Evolutionary conservation across 2,888 invertebrate species (phyloP).

Genomic region (Tineola bisselliella): DNA sequence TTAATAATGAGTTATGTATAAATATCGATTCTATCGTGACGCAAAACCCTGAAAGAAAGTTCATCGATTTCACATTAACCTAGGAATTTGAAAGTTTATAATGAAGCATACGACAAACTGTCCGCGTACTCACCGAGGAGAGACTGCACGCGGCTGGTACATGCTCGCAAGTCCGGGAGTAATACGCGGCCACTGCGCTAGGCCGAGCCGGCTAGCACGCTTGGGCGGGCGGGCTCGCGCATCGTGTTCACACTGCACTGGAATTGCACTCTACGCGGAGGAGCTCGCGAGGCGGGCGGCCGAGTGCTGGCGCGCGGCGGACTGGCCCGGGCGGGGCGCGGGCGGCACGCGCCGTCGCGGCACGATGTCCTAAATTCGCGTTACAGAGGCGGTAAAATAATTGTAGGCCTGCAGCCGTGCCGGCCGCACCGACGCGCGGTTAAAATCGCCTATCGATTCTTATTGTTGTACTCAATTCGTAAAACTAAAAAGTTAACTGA

Average conservation of each 20-base stretch:
- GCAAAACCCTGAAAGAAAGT: conserved; percentile 23
- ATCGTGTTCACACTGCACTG: neutral
- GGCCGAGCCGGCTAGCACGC: neutral
- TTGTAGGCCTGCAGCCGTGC: conserved; percentile 35
- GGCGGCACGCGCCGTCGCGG: conserved; percentile 11
- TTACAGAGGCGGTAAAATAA: conserved; percentile 37
- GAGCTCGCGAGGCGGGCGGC: conserved; percentile 1
- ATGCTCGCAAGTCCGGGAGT: neutral
- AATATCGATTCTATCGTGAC: conserved; percentile 37
- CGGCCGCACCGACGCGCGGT: conserved; percentile 41
- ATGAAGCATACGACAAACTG: neutral
- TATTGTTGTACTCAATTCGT: conserved; percentile 24
- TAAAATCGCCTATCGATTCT: neutral
- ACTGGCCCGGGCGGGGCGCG: conserved; percentile 8
- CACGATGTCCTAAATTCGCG: conserved; percentile 56
- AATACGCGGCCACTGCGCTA: neutral
- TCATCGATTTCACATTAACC: conserved; percentile 44
- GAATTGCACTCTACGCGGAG: neutral
- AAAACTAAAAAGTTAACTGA: conserved; percentile 52
- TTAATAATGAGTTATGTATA: conserved; percentile 18
- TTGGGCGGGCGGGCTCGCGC: neutral
- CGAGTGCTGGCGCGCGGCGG: conserved; percentile 8
- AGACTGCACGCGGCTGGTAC: neutral
- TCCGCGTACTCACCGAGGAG: neutral
- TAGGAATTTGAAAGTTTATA: conserved; percentile 15